These are phyloP conservation scores for Slavum lentiscoides DNA, from an alignment of 2,888 invertebrate genomes.

Conservation along the genomic window DNA sequence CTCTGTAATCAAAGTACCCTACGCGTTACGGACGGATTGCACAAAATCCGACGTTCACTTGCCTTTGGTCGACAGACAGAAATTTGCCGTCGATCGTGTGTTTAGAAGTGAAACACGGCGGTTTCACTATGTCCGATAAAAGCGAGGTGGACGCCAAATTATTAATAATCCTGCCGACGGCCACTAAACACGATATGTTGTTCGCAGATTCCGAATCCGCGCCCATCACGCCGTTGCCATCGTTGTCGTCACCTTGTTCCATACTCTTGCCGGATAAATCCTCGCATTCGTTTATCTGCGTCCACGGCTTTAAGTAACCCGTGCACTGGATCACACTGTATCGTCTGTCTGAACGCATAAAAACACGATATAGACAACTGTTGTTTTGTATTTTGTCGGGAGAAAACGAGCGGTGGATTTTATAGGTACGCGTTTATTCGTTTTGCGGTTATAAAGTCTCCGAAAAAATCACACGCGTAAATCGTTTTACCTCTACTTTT, in stretches of 20 bases:
- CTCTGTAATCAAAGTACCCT: constrained; percentile 64
- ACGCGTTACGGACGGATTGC: background rate
- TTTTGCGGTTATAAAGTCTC: background rate
- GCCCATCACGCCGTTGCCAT: constrained; percentile 58
- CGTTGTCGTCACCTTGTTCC: constrained; percentile 70
- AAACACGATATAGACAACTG: background rate
- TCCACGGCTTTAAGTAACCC: constrained; percentile 91
- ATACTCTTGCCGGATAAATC: constrained; percentile 58
- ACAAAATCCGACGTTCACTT: background rate
- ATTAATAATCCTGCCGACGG: constrained; percentile 74
- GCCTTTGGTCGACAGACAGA: constrained; percentile 90
- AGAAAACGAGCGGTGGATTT: background rate
- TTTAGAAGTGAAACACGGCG: constrained; percentile 78
- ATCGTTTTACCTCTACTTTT: constrained; percentile 37
- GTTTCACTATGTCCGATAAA: constrained; percentile 63
- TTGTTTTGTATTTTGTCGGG: background rate
- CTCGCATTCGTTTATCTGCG: constrained; percentile 72
- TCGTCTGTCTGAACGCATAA: constrained; percentile 68
- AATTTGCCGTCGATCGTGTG: constrained; percentile 91
- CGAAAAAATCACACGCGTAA: background rate
- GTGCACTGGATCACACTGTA: constrained; percentile 90
- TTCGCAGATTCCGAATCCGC: constrained; percentile 62
- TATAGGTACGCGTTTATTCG: background rate
- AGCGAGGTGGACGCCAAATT: constrained; percentile 59
- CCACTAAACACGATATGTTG: constrained; percentile 84